Evolutionary conservation across 2,888 invertebrate genomes (phyloP), one percentile per base, ranked within the genome.

Genomic region (Callosobruchus maculatus): DNA sequence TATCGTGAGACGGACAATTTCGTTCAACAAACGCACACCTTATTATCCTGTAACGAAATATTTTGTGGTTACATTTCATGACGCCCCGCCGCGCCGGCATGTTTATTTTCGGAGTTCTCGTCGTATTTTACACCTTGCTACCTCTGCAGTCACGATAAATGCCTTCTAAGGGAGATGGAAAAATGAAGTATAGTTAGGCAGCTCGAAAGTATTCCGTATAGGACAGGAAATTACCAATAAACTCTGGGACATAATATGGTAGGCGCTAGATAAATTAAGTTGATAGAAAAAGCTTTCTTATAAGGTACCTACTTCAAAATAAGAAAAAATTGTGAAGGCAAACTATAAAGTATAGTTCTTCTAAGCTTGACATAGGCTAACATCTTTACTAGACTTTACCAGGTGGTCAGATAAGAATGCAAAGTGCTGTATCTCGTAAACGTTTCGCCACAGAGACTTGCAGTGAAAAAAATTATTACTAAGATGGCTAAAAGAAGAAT

Each of bases 61-160:
- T 74, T 75, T 77, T 77, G 75, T 75, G 75, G 73, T 75, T 74
- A 71, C 73, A 73, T 77, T 75, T 72, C 74, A 73, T 70, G 75
- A 74, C 74, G 73, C 74, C 79, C 79, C 76, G 76, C 74, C 73
- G 78, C 75, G 74, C 71, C 68, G 75, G 49, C 68, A 74, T 74
- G 75, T 78, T 78, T 78, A 76, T 74, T 72, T 49, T 72, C 74
- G 75, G 70, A 72, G 70, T 75, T 73, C 74, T 71, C 69, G 73
- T 74, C 30, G 75, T 75, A 77, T 76, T 75, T 74, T 21, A 49
- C 49, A 18, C 49, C 49, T 49, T 49, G 49, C 49, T 49, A 49
- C 49, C 49, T 49, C 49, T 49, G 49, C 49, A 18, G 49, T 18
- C 18, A 49, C 49, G 49, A 49, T 49, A 49, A 49, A 49, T 49